These are phyloP conservation scores for Gymnocheta viridis DNA, from an alignment of 2,888 invertebrate species.

Conservation along the genomic window DNA sequence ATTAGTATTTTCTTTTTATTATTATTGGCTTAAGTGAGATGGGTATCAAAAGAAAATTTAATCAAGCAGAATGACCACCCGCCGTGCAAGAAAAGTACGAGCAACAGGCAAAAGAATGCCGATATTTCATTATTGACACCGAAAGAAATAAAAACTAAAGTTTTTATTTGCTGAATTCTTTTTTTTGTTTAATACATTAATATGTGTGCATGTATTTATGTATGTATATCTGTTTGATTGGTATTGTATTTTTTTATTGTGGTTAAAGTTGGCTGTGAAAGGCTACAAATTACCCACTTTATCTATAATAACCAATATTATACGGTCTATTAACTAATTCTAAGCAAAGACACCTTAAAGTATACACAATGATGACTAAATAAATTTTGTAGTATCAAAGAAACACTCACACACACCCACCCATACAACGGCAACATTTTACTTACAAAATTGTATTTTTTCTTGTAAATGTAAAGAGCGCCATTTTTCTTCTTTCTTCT, in stretches of 20 bases:
- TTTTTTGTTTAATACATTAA: neutral
- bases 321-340: conserved; percentile 75
- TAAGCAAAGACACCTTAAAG: conserved; percentile 11
- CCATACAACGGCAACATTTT: neutral
- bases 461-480: neutral
- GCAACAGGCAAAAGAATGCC: neutral
- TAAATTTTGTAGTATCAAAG: neutral
- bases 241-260: neutral
- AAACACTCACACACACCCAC: neutral
- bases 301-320: conserved; percentile 75
- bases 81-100: neutral
- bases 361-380: neutral
- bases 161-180: neutral
- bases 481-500: neutral
- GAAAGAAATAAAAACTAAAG: neutral
- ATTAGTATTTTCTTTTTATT: neutral
- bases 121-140: conserved; percentile 7
- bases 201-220: too few species aligned
- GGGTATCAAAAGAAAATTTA: neutral
- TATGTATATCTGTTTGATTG: neutral
- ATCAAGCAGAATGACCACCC: neutral
- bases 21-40: neutral
- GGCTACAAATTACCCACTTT: conserved; percentile 75
- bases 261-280: neutral
- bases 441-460: neutral